Conservation (phyloP, 2,797 vertebrate genomes). For the Lophius americanus region DNA sequence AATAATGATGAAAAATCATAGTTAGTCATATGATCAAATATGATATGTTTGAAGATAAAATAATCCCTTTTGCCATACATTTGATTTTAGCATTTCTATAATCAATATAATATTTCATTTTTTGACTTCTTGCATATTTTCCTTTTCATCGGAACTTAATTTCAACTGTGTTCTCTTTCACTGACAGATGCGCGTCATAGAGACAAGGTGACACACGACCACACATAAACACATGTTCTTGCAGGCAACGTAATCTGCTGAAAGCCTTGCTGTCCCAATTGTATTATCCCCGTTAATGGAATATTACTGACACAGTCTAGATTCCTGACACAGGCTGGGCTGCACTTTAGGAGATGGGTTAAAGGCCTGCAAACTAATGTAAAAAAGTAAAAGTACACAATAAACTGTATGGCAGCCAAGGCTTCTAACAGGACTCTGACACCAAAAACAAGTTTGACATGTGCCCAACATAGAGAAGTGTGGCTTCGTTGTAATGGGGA, state of each 20-base stretch:
- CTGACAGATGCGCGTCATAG: conserved; percentile 61
- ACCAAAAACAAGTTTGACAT: not conserved
- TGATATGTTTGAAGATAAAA: too few species aligned
- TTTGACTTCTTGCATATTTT: conserved; percentile 8
- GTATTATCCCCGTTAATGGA: conserved; percentile 79
- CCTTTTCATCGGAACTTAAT: conserved; percentile 21
- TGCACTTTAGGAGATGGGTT: conserved; percentile 11
- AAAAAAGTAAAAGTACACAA: not conserved
- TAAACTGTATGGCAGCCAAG: not conserved
- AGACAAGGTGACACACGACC: conserved; percentile 43
- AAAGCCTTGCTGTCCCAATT: conserved; percentile 68
- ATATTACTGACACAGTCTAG: conserved; percentile 70
- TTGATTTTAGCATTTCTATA: too few species aligned
- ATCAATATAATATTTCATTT: not conserved
- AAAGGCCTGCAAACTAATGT: conserved; percentile 8
- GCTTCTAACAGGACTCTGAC: not conserved
- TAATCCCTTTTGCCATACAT: too few species aligned
- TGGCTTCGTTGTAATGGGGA: not conserved
- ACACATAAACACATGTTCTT: conserved; percentile 49
- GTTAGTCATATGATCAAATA: too few species aligned
- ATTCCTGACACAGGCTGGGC: conserved; percentile 14
- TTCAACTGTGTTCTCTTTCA: conserved; percentile 45
- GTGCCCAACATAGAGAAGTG: not conserved
- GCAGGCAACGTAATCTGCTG: conserved; percentile 68
- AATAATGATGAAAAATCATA: too few species aligned